Evolutionary conservation across 2,113 vertebrate genomes (phyloP).

Genomic region (Pelecanoides urinatrix): DNA sequence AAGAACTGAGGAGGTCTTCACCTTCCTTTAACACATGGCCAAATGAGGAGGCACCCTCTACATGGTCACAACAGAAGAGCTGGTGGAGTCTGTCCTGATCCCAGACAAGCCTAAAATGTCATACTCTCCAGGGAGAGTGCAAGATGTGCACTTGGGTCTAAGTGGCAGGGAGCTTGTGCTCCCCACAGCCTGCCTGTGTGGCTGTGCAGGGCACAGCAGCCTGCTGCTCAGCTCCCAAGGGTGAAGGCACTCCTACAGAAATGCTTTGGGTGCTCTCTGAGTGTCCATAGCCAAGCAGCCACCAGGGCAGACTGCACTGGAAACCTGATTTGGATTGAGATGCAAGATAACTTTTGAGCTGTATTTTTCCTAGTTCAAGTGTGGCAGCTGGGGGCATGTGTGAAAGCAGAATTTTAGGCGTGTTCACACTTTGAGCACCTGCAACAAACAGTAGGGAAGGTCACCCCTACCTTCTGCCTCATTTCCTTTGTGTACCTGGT

Average conservation of each 20-base stretch:
- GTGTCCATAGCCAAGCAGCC: fast-evolving
- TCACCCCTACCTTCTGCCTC: background rate
- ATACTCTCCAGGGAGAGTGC: no score
- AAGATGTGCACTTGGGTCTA: background rate
- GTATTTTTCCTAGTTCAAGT: background rate
- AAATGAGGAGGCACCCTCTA: background rate
- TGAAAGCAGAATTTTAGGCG: background rate
- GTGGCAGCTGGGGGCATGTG: background rate
- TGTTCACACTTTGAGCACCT: background rate
- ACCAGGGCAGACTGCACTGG: background rate
- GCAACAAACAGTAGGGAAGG: background rate
- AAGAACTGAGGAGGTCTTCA: background rate
- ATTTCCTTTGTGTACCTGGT: background rate
- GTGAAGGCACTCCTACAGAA: background rate
- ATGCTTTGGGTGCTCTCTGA: background rate
- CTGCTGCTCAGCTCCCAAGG: background rate
- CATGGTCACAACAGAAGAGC: background rate
- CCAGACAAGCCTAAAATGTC: background rate
- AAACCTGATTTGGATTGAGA: background rate
- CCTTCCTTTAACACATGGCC: background rate
- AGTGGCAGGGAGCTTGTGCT: fast-evolving
- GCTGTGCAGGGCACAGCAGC: background rate
- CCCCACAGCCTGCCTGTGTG: background rate
- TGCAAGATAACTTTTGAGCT: background rate
- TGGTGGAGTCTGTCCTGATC: background rate